These are phyloP conservation scores for Chrysomallon squamiferum DNA, from an alignment of 1,140 invertebrate genomes.

Conservation along the genomic window DNA sequence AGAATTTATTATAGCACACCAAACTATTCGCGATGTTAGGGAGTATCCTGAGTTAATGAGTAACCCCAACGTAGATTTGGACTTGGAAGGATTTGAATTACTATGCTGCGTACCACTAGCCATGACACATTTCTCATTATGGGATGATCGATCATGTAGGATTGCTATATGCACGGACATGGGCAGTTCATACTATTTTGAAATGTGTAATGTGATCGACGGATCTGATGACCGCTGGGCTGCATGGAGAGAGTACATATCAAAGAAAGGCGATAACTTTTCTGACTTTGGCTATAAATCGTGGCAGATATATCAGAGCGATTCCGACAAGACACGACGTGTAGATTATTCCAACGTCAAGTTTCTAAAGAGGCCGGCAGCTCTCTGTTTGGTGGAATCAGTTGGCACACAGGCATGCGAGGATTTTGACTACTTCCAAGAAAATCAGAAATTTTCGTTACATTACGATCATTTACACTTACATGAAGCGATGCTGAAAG, in stretches of 20 bases:
- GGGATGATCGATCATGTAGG: neutral
- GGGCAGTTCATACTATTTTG: neutral
- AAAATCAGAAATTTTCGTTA: no score
- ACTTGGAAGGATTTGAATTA: neutral
- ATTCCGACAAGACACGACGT: no score
- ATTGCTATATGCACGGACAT: slow-evolving; percentile 1
- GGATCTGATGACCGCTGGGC: slow-evolving; percentile 7
- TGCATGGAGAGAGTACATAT: neutral
- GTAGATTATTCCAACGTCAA: no score
- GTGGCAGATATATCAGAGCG: no score
- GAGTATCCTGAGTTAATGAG: neutral
- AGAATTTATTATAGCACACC: neutral
- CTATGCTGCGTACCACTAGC: neutral
- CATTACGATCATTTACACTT: no score
- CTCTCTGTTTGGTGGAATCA: no score
- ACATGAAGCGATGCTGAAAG: no score
- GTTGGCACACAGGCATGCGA: no score
- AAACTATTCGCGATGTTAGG: neutral
- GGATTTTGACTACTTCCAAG: no score
- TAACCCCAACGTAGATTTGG: slow-evolving; percentile 1
- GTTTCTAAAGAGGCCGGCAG: no score
- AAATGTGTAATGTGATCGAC: neutral
- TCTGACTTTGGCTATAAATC: no score
- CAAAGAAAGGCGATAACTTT: no score
- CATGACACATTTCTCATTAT: neutral